Conservation (phyloP, 2,888 invertebrate genomes). For the Anthophora plumipes region DNA sequence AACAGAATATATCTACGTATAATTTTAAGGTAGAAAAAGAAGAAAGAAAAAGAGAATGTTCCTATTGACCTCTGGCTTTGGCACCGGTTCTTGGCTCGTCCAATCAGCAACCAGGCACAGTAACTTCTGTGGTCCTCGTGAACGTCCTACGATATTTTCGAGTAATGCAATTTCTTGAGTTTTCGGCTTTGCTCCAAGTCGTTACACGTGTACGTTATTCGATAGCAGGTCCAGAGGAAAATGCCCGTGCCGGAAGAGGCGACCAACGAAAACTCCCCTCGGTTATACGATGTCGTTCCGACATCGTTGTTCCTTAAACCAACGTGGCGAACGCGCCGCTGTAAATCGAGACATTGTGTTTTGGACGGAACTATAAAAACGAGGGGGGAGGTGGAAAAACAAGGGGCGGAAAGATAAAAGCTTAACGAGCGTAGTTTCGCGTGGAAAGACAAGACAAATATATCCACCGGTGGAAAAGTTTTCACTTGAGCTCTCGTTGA, state of each 20-base stretch:
- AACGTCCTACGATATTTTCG: constrained; percentile 37
- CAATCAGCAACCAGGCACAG: constrained; percentile 44
- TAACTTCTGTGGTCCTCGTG: constrained; percentile 26
- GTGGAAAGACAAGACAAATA: background rate
- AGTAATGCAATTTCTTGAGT: constrained; percentile 46
- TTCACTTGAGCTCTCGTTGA: constrained; percentile 7
- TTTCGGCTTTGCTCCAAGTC: constrained; percentile 58
- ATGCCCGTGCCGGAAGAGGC: background rate
- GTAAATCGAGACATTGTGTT: constrained; percentile 26
- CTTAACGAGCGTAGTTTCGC: constrained; percentile 17
- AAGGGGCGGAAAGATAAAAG: constrained; percentile 7
- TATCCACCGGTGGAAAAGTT: constrained; percentile 26
- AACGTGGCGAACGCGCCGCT: background rate
- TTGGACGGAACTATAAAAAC: constrained; percentile 8
- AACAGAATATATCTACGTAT: too few species aligned
- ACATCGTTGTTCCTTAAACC: constrained; percentile 34
- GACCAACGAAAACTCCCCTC: constrained; percentile 29
- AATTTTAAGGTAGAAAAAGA: background rate
- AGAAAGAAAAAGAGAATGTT: background rate
- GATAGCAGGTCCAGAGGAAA: constrained; percentile 8
- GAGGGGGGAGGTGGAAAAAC: background rate
- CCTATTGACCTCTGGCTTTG: constrained; percentile 6
- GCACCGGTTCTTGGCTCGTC: constrained; percentile 37
- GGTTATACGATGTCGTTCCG: constrained; percentile 5
- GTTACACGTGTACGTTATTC: constrained; percentile 51